A percentile compares a stretch with the other conserved stretches of the same genome.
These are phyloP conservation scores for Drosophila meridiana DNA, from an alignment of 2,888 invertebrate genomes.

Conservation along the genomic window DNA sequence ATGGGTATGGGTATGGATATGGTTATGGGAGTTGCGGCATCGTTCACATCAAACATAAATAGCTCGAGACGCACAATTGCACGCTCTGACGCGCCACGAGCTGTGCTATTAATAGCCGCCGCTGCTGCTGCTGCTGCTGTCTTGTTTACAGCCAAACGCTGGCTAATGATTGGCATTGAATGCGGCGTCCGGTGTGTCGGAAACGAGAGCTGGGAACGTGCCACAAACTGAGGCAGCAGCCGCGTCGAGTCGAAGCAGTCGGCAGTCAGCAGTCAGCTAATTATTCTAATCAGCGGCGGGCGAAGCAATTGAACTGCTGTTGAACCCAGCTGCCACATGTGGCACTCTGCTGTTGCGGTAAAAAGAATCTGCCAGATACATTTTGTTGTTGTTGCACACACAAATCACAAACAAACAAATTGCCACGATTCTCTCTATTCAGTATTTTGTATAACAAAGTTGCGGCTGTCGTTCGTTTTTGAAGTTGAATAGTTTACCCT, in stretches of 20 bases:
- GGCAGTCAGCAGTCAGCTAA: constrained; percentile 46
- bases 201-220: constrained; percentile 58
- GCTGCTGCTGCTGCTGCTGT: constrained; percentile 1
- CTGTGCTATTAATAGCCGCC: constrained; percentile 60
- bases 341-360: constrained; percentile 23
- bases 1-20: background rate
- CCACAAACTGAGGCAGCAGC: constrained; percentile 59
- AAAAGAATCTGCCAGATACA: constrained; percentile 40
- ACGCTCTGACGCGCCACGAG: constrained; percentile 46
- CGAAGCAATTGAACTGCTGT: constrained; percentile 73
- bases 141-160: constrained; percentile 62
- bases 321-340: constrained; percentile 67
- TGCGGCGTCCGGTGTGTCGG: constrained; percentile 32
- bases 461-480: constrained; percentile 48
- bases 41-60: constrained; percentile 65
- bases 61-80: constrained; percentile 40
- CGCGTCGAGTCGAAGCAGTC: background rate
- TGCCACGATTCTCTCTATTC: constrained; percentile 50
- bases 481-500: constrained; percentile 15
- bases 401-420: constrained; percentile 47
- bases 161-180: constrained; percentile 73
- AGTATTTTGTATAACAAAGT: constrained; percentile 68
- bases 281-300: constrained; percentile 62
- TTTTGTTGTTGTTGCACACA: constrained; percentile 29
- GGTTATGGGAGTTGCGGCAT: constrained; percentile 25